Base-by-base conservation (phyloP, 2,113 vertebrate species). In the Hippocampus mohnikei region DNA sequence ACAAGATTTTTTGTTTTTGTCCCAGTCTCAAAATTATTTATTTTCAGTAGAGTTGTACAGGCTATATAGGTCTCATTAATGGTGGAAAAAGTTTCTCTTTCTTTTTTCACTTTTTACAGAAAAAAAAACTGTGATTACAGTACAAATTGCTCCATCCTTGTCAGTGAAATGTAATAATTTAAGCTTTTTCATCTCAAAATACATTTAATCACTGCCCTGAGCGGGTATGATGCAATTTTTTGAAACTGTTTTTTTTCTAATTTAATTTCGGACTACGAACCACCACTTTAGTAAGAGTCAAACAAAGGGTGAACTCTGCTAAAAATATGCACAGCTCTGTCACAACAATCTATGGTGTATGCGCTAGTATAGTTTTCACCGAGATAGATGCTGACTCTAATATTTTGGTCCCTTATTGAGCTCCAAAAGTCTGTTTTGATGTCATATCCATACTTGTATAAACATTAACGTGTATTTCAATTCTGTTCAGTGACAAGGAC, bases 401-500 rank as follows among this genome's bases (percentile, higher is more conserved):
- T 58, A 58, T 58, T 55, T n/a, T n/a, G 10, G 3, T 6, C 37
- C 29, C 27, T 11, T 7, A 21, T 63, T 50, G 16, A 50, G 3
- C 42, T 44, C 10, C 42, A 12, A 44, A 44, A 44, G 42, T 11
- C 13, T 3, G 42, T 13, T 13, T 44, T 44, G 13, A 3, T 44
- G 42, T 44, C 3, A 15, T 44, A 3, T 44, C 10, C 42, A 44
- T 50, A 50, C 46, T 53, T n/a, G 20, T n/a, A 53, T 27, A 41
- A 0, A 69, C 46, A 69, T 29, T 66, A n/a, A 23, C 67, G n/a
- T 72, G 12, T 60, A 40, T 68, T 46, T 80, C 0, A 52, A 5
- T 70, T 78, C 10, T 73, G 8, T 66, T 80, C 70, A 93, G 92
- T 48, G 55, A 77, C 73, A 86, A 58, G 52, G 93, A 93, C 13